These are phyloP conservation scores for Lanius ludovicianus DNA, from an alignment of 2,113 vertebrate species.

Conservation along the genomic window DNA sequence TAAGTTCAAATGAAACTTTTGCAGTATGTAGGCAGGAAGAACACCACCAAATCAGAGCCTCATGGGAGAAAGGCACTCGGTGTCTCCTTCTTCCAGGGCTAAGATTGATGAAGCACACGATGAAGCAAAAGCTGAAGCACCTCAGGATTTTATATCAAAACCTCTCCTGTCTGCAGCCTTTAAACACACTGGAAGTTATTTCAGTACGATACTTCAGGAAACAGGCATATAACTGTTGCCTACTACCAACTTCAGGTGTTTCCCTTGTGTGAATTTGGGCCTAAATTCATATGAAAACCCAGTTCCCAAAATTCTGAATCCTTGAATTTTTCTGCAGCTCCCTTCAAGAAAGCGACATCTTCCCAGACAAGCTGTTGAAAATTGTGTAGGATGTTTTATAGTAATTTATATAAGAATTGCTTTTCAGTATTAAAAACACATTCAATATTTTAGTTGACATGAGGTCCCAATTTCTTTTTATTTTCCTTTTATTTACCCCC, in stretches of 20 bases:
- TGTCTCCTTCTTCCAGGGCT: not conserved
- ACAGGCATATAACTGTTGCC: not conserved
- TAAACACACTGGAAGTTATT: not conserved
- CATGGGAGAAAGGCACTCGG: not conserved
- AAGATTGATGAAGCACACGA: not conserved
- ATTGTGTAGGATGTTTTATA: not conserved
- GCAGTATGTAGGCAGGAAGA: not conserved
- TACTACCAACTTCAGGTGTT: not conserved
- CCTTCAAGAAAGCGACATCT: not conserved
- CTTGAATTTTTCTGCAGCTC: not conserved
- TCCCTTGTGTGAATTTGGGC: not conserved
- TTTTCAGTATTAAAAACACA: not conserved
- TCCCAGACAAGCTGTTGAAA: not conserved
- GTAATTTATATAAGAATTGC: not conserved
- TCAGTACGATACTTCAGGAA: not conserved
- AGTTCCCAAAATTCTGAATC: not conserved
- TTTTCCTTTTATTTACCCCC: not conserved
- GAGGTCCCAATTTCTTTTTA: not conserved
- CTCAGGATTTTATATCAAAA: not conserved
- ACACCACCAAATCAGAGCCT: not conserved
- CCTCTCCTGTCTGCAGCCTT: not conserved
- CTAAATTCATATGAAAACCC: not conserved
- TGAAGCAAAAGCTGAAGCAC: not conserved
- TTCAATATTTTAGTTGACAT: not conserved
- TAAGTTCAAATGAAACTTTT: not conserved